phyloP scores from a whole-genome alignment of 2,797 vertebrate genomes.

The Oryzias dopingdopingensis region DNA sequence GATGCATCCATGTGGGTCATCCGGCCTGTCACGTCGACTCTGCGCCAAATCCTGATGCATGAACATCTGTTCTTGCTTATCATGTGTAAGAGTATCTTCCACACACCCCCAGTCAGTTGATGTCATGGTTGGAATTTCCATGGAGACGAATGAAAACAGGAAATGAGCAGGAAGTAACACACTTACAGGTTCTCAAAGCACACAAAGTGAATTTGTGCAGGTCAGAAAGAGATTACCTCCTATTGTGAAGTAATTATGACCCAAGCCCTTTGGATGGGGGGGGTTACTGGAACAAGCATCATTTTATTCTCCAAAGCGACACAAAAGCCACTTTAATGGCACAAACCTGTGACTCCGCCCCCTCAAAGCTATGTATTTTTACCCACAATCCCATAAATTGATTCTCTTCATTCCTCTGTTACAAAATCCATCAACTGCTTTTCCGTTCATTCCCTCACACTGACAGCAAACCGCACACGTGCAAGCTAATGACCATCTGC shows the following conservation, averaged over 20 bases:
- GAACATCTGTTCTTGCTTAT: neutral
- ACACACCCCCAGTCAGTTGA: slow-evolving; percentile 2
- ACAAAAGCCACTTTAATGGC: no score
- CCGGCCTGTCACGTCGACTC: neutral
- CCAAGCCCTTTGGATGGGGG: no score
- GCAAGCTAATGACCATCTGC: no score
- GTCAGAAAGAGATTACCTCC: neutral
- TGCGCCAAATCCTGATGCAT: neutral
- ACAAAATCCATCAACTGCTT: no score
- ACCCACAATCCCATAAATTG: no score
- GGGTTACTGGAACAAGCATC: no score
- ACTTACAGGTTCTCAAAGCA: neutral
- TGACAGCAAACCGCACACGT: no score
- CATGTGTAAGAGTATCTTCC: neutral
- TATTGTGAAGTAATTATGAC: neutral
- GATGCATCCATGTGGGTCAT: slow-evolving; percentile 13
- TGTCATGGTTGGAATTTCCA: slow-evolving; percentile 34
- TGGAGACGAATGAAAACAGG: slow-evolving; percentile 34
- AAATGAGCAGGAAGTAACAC: slow-evolving; percentile 48
- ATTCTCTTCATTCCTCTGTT: no score
- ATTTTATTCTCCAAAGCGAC: no score
- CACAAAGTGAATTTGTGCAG: neutral
- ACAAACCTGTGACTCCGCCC: no score
- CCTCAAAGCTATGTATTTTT: no score
- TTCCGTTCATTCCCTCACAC: no score